Base-by-base conservation (phyloP, 2,113 vertebrate species). In the Seriola aureovittata region DNA sequence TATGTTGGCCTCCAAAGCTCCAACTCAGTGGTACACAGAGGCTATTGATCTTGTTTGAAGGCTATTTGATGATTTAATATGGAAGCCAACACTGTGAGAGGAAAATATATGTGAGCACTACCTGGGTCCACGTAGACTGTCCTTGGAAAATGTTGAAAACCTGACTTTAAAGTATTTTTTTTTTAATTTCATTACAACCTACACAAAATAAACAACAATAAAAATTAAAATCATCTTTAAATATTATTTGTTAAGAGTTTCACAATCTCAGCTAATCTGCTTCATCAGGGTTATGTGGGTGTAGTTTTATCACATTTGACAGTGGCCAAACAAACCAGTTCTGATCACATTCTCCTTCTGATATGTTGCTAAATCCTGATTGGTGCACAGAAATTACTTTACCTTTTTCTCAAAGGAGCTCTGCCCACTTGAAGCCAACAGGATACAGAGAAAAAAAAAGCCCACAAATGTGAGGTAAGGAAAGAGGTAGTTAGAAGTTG, bases 31-130 rank as follows among this genome's bases (percentile, higher is more conserved):
- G 60, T 40, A 69, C 21, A 74, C 68, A 68, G 40, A 34, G 6
- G 38, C 16, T 78, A 60, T 52, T 52, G 55, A 73, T 69, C 59
- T 63, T 66, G 29, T 68, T 21, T 16, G 40, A 54, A 52, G 32
- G 12, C 42, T 44, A 58, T 40, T 58, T 71, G 32, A 50, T 57
- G 16, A 72, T 80, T 73, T 1, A 40, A 71, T 32, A 71, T 3
- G 52, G 32, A 59, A 12, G 13, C 70, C 46, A 25, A 1, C 44
- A 36, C 38, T 44, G 25, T 75, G 50, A 73, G 54, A 58, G 59
- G 14, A n/a, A 48, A 72, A 44, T 46, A 9, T 71, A 29, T 59
- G 13, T 50, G n/a, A 70, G 14, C 23, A 71, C 44, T 62, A 82
- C 75, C 44, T 78, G 76, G 40, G 38, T 71, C 64, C 42, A 67